Base-by-base conservation (phyloP, 2,888 invertebrate species). In the Ichneumon xanthorius region DNA sequence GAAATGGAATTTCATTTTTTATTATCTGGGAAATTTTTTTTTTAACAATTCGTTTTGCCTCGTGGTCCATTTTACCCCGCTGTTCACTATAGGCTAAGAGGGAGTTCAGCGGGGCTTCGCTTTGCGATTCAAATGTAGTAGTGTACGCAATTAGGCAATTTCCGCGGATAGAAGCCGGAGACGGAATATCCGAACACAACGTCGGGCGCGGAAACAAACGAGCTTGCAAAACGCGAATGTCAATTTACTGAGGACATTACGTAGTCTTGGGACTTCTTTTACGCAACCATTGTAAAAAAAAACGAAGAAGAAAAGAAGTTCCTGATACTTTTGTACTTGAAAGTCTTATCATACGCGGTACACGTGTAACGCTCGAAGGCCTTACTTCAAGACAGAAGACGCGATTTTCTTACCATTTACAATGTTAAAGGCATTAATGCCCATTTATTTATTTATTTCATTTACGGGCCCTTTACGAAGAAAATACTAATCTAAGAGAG, bases 191-290 rank as follows among this genome's bases (percentile, higher is more conserved):
- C 7, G 65, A 30, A 76, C 26, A 26, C 63, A 48, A 48, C 76
- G 58, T 61, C 45, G 45, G 14, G 11, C 58, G 58, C 58, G 40
- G 16, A 70, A 68, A 84, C 77, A 73, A 77, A 84, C 71, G 65
- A 80, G 84, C 76, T 80, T 76, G 76, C 76, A 40, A 77, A 71
- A 72, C 55, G 33, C 75, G 71, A 82, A 82, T 79, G 82, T 82
- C 75, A 79, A 68, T 81, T 78, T 58, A 75, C 33, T 58, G 82
- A 82, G 63, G 84, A 76, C 77, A 79, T 55, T 30, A 33, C 37
- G 80, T 80, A 86, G 73, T 85, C 82, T 84, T 84, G 75, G 75
- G 83, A 86, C 86, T 87, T 84, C 82, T 82, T 86, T 88, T 84
- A 85, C 65, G 87, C 85, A 86, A 86, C 83, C 33, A 40, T 40